Base-by-base conservation (phyloP, 2,113 vertebrate genomes). In the Ctenodactylus gundi region DNA sequence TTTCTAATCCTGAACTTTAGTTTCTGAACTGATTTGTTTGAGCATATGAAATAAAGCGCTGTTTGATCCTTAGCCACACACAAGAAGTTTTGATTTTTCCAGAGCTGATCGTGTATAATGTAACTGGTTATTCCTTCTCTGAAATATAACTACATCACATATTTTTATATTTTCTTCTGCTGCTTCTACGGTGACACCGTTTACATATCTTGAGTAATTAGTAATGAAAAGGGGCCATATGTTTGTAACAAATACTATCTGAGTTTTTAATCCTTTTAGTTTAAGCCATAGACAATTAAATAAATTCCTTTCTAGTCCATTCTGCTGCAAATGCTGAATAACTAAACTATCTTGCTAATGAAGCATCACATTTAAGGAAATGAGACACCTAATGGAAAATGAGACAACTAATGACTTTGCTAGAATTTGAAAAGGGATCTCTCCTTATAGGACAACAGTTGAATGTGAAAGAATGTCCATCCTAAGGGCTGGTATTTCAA, bases 211-310 rank as follows among this genome's bases (percentile, higher is more conserved):
- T 51, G 31, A 94, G 88, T 89, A 81, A 93, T 97, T 81, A 97
- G 90, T 93, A 90, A 95, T 78, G 67, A 97, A 97, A 85, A 93
- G 85, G 86, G 89, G 94, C 93, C 85, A 95, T 91, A 96, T 95
- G 90, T 67, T 90, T 96, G 41, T 85, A 95, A 95, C 51, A 94
- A 88, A 96, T 49, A 88, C 49, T 93, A 97, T 95, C 72, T 91
- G 65, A 85, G 46, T 57, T 98, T 97, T 95, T 6, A 94, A 95
- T 96, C 84, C 78, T 93, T 60, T 97, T 97, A 96, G 93, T 18
- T 97, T 90, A 85, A 95, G 84, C 67, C 73, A 89, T 88, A 95
- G 72, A 93, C 70, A 96, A 94, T 94, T 96, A 96, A 36, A 97
- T 91, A 92, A 95, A 96, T 72, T 95, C 77, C 64, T 92, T 78